Conservation (phyloP, 2,888 invertebrate genomes). For the Pachliopta kotzebuea region DNA sequence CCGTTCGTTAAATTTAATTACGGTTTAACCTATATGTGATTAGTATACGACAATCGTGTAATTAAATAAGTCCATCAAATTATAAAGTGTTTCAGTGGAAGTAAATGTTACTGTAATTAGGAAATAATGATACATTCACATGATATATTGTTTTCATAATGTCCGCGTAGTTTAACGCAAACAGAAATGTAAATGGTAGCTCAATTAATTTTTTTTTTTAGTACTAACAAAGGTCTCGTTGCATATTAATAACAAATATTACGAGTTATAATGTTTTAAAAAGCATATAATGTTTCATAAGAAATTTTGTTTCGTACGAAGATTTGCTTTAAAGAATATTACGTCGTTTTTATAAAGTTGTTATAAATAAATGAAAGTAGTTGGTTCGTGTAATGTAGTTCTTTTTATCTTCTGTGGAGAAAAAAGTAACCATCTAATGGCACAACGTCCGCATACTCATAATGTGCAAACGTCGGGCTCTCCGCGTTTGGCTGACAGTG, state of each 20-base stretch:
- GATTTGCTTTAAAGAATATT: too few species aligned
- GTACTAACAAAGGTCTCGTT: too few species aligned
- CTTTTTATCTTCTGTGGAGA: constrained; percentile 1
- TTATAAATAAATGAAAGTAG: background rate
- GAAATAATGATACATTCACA: background rate
- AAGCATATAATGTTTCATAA: too few species aligned
- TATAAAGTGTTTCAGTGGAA: background rate
- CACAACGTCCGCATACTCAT: constrained; percentile 64
- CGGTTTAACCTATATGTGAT: background rate
- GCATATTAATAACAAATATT: too few species aligned
- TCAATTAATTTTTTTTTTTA: too few species aligned
- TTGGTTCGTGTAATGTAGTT: background rate
- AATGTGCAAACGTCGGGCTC: constrained; percentile 77
- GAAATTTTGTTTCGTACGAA: too few species aligned
- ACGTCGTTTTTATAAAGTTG: background rate
- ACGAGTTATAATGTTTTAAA: too few species aligned
- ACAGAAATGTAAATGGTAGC: too few species aligned
- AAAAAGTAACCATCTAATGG: constrained; percentile 33
- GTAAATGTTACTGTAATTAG: background rate
- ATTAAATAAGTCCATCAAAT: background rate
- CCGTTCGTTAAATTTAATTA: background rate
- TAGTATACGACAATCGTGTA: background rate
- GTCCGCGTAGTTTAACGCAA: too few species aligned
- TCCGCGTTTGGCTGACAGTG: constrained; percentile 76
- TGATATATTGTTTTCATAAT: background rate